Conservation (phyloP, 2,888 invertebrate genomes). For the Petrophora chlorosata region DNA sequence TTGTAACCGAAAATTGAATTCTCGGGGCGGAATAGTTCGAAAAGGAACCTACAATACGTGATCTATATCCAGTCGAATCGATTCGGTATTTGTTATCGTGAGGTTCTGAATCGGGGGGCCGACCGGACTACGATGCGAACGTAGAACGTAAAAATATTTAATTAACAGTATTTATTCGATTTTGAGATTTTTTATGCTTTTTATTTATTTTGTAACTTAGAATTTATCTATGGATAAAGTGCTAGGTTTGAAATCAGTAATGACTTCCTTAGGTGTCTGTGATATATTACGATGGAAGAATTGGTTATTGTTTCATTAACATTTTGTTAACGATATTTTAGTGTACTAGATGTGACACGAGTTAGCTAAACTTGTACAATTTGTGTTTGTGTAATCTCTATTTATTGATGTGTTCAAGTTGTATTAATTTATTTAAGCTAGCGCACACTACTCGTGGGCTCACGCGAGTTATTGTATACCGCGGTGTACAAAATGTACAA, state of each 20-base stretch:
- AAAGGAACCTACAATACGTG: no score
- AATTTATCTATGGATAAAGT: constrained; percentile 49
- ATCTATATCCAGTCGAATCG: no score
- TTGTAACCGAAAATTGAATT: no score
- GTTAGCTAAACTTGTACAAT: constrained; percentile 30
- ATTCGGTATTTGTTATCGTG: no score
- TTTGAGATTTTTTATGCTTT: constrained; percentile 67
- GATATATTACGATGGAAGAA: constrained; percentile 65
- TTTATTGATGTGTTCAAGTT: constrained; percentile 60
- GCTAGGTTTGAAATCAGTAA: constrained; percentile 60
- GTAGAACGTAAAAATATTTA: constrained; percentile 53
- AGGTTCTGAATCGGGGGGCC: no score
- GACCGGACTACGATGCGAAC: no score
- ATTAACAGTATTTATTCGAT: constrained; percentile 51
- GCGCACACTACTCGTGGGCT: constrained; percentile 38
- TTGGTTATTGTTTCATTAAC: constrained; percentile 56
- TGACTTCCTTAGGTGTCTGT: constrained; percentile 80
- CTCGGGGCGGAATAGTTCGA: no score
- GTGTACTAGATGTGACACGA: constrained; percentile 28
- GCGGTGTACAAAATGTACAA: constrained; percentile 65
- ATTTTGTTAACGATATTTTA: constrained; percentile 47
- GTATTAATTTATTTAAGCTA: constrained; percentile 44
- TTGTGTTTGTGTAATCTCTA: constrained; percentile 57
- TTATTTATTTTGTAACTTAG: constrained; percentile 64
- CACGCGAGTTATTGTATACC: constrained; percentile 18